Conservation (phyloP, 2,113 vertebrate genomes). For the Chionis minor region DNA sequence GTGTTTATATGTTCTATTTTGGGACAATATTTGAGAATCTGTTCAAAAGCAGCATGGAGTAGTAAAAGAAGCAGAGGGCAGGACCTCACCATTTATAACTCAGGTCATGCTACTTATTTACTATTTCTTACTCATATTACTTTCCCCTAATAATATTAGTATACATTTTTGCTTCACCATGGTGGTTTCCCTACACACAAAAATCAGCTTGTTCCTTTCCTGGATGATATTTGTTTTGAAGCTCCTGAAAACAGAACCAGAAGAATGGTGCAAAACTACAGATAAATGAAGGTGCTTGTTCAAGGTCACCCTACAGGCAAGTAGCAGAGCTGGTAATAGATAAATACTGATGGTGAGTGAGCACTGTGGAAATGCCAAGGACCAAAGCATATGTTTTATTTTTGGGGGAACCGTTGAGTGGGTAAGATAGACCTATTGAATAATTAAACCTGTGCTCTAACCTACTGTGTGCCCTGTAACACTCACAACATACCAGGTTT, state of each 20-base stretch:
- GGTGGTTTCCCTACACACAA: background rate
- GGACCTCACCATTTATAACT: constrained; percentile 28
- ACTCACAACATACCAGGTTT: background rate
- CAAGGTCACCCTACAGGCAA: background rate
- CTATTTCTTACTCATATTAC: background rate
- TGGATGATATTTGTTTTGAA: background rate
- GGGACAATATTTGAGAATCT: background rate
- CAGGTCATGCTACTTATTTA: background rate
- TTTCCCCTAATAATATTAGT: background rate
- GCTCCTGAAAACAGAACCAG: background rate
- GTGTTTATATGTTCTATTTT: background rate
- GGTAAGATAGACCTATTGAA: background rate
- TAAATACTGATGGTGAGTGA: background rate
- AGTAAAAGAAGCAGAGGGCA: background rate
- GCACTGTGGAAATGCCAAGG: background rate
- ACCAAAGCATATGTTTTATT: background rate
- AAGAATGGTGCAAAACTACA: background rate
- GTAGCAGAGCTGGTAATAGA: background rate
- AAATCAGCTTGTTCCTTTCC: background rate
- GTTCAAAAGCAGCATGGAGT: background rate
- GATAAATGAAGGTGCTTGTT: background rate
- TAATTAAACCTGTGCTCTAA: background rate
- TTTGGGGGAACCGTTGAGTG: background rate
- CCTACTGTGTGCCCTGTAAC: background rate
- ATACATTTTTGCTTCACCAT: background rate